Base-by-base conservation (phyloP, 1,140 invertebrate genomes). In the Eumaeus atala region DNA sequence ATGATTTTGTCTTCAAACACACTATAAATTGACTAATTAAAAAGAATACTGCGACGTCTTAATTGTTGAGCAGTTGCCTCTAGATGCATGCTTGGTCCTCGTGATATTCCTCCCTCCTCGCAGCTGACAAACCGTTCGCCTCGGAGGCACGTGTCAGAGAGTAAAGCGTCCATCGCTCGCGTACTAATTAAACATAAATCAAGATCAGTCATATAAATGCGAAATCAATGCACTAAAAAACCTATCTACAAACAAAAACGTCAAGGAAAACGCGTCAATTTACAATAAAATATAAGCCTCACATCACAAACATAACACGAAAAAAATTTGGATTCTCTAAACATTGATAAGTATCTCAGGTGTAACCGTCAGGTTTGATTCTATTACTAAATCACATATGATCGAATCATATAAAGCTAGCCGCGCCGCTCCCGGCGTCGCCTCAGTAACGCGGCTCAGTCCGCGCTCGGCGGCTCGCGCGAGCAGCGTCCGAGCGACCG, bases 151-250 rank as follows among this genome's bases (percentile, higher is more conserved):
- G 40, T 18, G 4, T 18, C 40, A 9, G 40, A 14, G 40, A 44
- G 16, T 14, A 9, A 9, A 16, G n/a, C 40, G 40, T 16, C 38
- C 14, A n/a, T 40, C 40, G 8, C 5, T 16, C 9, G 14, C 14
- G 17, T 14, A 44, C 40, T 9, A 16, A 44, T 7, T 17, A 44
- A 44, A 44, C 16, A 44, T 44, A 44, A 44, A 44, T 44, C 40
- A 44, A 44, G 51, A 60, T 65, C 68, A 65, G 53, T 58, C 59
- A 66, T 38, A 72, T 84, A 86, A 86, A 86, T 86, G 83, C 83
- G 79, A 69, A 73, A 73, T 62, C 63, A 66, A 63, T 44, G 14
- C 40, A 44, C 40, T 44, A 68, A 57, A n/a, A 66, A 61, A 67
- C 59, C 57, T 72, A 66, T 54, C 51, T 67, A 81, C 66, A 60